Base-by-base conservation (phyloP, 2,113 vertebrate genomes). In the Phainopepla nitens region DNA sequence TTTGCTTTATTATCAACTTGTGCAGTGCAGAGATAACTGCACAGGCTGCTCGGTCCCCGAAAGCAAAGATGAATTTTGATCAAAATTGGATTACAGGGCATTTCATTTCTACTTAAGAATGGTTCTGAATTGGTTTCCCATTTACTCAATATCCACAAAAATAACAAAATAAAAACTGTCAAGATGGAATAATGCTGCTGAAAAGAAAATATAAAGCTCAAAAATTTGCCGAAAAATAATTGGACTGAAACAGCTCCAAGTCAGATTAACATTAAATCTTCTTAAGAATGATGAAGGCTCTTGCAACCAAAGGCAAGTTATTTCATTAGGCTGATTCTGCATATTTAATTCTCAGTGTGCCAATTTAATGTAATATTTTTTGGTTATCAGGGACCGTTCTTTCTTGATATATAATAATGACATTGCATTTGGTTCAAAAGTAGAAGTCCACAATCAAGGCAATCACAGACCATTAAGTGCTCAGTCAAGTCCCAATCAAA, bases 181-280 rank as follows among this genome's bases (percentile, higher is more conserved):
- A 72, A 91, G 95, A 90, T 57, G 72, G 81, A 96, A 97, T 80
- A 90, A 77, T 93, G 89, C 86, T 92, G 82, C 64, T 94, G 83
- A 85, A 91, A 92, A 91, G 39, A 87, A 84, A 92, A 93, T 75
- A 85, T 45, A 53, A 96, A 93, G 57, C 33, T 57, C 16, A 4
- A 3, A 53, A 94, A 87, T 85, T 78, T 82, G 22, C 33, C 1
- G 1, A 82, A 95, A 96, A 94, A 82, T 88, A 91, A 93, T 81
- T 93, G 82, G 70, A 87, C 81, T 91, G 85, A 96, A 97, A 87
- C 41, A 80, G 66, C 87, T 94, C 76, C 57, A 77, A 90, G 84
- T 89, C 79, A 92, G 93, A 95, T 97, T 97, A 97, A 44, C 64
- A 82, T 93, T 94, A 96, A 97, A 97, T 97, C 96, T 94, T 93